These are phyloP conservation scores for Heloderma charlesbogerti DNA, from an alignment of 2,113 vertebrate species.

Conservation along the genomic window DNA sequence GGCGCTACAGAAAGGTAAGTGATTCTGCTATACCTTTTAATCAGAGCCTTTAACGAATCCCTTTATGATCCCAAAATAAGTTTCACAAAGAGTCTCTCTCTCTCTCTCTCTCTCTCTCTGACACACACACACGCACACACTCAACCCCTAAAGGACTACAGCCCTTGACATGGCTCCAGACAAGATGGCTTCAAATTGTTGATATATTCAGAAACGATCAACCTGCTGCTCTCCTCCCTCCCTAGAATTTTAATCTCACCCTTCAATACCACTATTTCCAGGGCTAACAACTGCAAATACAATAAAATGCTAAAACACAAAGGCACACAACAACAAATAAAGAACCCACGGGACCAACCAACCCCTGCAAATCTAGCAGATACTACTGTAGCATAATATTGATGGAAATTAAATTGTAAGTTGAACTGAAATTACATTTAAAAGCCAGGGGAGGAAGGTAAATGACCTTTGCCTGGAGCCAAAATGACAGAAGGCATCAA, in stretches of 20 bases:
- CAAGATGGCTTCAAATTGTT: no score
- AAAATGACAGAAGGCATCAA: neutral
- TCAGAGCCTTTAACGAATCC: neutral
- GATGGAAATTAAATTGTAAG: neutral
- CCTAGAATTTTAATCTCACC: neutral
- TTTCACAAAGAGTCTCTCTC: neutral
- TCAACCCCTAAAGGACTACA: no score
- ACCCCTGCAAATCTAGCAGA: no score
- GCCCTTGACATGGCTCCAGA: no score
- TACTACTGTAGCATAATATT: neutral
- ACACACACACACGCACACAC: neutral
- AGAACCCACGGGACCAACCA: no score
- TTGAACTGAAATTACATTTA: neutral
- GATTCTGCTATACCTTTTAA: neutral
- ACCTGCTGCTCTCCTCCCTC: neutral
- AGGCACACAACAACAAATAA: neutral
- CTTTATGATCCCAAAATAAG: neutral
- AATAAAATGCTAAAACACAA: neutral
- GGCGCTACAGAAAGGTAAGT: conserved; percentile 83
- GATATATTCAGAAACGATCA: neutral
- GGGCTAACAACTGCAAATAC: neutral
- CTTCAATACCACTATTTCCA: neutral
- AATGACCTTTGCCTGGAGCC: neutral
- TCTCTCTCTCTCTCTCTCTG: no score
- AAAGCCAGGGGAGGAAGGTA: neutral